Evolutionary conservation across 2,113 vertebrate species (phyloP), one percentile per base, ranked within the genome.

Genomic region (Piprites chloris): DNA sequence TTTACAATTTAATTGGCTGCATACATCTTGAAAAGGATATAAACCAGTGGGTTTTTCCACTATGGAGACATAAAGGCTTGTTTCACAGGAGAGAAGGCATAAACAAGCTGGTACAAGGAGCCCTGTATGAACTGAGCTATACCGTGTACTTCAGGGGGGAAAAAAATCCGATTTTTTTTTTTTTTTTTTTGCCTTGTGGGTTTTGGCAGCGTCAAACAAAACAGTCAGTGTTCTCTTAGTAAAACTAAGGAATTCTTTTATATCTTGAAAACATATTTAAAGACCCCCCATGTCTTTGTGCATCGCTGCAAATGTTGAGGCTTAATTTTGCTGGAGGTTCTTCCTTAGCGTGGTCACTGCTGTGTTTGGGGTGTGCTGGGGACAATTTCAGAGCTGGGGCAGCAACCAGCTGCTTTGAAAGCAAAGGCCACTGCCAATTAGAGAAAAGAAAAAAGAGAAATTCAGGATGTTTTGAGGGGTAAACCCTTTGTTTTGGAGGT

Each of bases 1-100:
- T 97, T 97, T 97, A 97, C 94, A 94, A 87, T 97, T 97, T 98
- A 97, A 98, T 97, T 97, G 97, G 90, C 96, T 97, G 75, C 88
- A 90, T 97, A 84, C 96, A 97, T 97, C 87, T 95, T 56, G 1
- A 92, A 90, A 96, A 96, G 96, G 97, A 88, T 96, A 97, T 96
- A 96, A 97, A 94, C 90, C 86, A 88, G 96, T 96, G 97, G 76
- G 75, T 92, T 96, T 97, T 97, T 97, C 96, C 96, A 42, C 96
- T 83, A 75, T 88, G 94, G 93, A 95, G 95, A 95, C 85, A 97
- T 95, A 98, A 98, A 97, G 97, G 71, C 91, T 95, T 97, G 83
- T 95, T 97, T 97, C 97, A 97, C 94, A 74, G 95, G 93, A 91
- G 92, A 97, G 97, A 89, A 96, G 84, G 95, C 77, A 71, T 95